phyloP scores from a whole-genome alignment of 92 coral and sea anemone genomes.

The Zoanthus solanderi region DNA sequence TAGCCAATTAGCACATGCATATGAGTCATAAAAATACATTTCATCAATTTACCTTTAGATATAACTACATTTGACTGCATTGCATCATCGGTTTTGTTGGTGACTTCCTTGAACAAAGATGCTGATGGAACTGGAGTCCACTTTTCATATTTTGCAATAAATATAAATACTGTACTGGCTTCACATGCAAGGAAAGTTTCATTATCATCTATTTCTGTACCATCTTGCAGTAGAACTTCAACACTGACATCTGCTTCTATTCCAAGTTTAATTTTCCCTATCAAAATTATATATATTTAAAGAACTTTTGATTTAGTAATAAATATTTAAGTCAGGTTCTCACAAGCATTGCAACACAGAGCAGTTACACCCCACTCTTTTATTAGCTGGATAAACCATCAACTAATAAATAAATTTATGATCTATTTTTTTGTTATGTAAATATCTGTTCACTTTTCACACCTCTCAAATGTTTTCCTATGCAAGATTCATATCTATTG shows the following conservation, averaged over 20 bases:
- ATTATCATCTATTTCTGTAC: slow-evolving; percentile 9
- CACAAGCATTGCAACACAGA: slow-evolving; percentile 10
- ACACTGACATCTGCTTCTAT: slow-evolving; percentile 12
- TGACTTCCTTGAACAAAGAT: background rate
- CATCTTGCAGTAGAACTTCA: slow-evolving; percentile 7
- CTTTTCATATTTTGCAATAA: background rate
- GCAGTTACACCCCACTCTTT: slow-evolving; percentile 12
- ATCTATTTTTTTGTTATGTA: slow-evolving; percentile 7
- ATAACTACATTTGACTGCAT: slow-evolving; percentile 4
- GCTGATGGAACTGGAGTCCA: background rate
- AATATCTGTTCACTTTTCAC: background rate
- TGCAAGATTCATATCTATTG: background rate
- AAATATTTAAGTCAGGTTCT: background rate
- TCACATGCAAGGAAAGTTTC: background rate
- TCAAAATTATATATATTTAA: background rate
- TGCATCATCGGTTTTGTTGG: background rate
- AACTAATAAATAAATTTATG: background rate
- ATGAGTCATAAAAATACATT: slow-evolving; percentile 18
- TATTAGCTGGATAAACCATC: background rate
- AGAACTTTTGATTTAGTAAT: background rate
- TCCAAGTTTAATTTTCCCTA: slow-evolving; percentile 11
- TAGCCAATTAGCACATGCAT: background rate
- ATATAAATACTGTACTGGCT: slow-evolving; percentile 4
- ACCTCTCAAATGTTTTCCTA: slow-evolving; percentile 12
- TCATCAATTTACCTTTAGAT: slow-evolving; percentile 22